Conservation (phyloP, 2,797 vertebrate genomes). For the Sebastes diploproa region DNA sequence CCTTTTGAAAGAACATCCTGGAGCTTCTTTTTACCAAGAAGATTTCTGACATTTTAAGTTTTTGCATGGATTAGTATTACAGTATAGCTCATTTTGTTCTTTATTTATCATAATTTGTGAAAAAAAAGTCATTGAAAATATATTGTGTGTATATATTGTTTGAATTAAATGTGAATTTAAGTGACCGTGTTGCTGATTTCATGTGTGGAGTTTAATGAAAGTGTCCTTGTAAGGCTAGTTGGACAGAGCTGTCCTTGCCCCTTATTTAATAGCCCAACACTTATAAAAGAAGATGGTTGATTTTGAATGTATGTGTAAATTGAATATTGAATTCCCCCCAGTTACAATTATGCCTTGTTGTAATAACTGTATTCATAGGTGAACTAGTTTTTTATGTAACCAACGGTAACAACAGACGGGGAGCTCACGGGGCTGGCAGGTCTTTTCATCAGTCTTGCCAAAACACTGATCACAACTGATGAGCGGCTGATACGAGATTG, state of each 20-base stretch:
- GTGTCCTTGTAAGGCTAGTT: not conserved
- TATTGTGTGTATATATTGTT: slow-evolving; percentile 1
- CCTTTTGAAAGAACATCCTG: slow-evolving; percentile 42
- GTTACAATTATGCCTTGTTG: not conserved
- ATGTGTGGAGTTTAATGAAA: slow-evolving; percentile 10
- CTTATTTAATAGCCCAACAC: not conserved
- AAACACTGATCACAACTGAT: slow-evolving; percentile 56
- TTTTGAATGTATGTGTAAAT: slow-evolving; percentile 12
- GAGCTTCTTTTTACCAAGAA: slow-evolving; percentile 18
- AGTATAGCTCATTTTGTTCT: not conserved
- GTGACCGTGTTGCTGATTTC: not conserved
- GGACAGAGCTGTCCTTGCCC: not conserved
- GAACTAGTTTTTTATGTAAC: slow-evolving; percentile 7
- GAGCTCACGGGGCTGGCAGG: slow-evolving; percentile 45
- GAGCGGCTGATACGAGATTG: slow-evolving; percentile 24
- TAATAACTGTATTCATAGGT: not conserved
- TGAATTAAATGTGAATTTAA: slow-evolving; percentile 25
- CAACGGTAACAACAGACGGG: slow-evolving; percentile 30
- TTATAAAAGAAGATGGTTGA: slow-evolving; percentile 8
- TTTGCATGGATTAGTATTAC: not conserved
- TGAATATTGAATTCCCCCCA: not conserved
- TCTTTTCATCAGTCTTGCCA: slow-evolving; percentile 50
- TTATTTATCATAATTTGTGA: slow-evolving; percentile 3
- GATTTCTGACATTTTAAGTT: slow-evolving; percentile 21
- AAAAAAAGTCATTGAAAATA: not conserved